Base-by-base conservation (phyloP, 2,797 vertebrate species). In the Astyanax mexicanus region DNA sequence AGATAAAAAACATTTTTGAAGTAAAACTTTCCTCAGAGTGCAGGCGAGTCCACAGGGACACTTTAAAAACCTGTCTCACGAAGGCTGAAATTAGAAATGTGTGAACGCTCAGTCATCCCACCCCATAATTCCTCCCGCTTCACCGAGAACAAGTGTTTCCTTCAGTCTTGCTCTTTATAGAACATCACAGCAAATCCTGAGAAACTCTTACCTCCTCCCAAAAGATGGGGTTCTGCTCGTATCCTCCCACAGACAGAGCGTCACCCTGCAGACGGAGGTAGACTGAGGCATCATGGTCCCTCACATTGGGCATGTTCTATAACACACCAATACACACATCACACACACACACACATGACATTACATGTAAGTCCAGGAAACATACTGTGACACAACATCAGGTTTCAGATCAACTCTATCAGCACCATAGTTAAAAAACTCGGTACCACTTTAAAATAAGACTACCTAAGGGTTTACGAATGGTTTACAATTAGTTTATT, bases 211-310 rank as follows among this genome's bases (percentile, higher is more conserved):
- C 98, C 93, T 99, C 92, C 58, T 99, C 95, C 94, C 97, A 98
- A 91, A 99, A 99, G 89, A 97, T 87, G 17, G 98, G 98, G 84
- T 99, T 99, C 51, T 91, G 83, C 85, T 99, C 97, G 21, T 99
- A 99, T 66, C 98, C 98, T 0, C 98, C 98, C 83, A 99, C 95
- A 0, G 98, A 99, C 75, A 99, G 90, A 74, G 97, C 98, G 8
- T 99, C 98, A 21, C 98, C 98, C 90, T 99, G 98, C 84, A 99
- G 97, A 82, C 98, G 97, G 40, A 99, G 95, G 89, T 99, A 99
- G 61, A 99, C 94, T 0, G 98, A 99, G 62, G 98, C 95, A 0
- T 99, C 97, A 0, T 99, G 98, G 90, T 99, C 98, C 0, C 98
- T 94, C 80, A 99, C 95, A 0, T 99, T 99, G 0, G 98, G 98